Evolutionary conservation across 2,113 vertebrate genomes (phyloP), one percentile per base, ranked within the genome.

Genomic region (Prietella phreatophila): DNA sequence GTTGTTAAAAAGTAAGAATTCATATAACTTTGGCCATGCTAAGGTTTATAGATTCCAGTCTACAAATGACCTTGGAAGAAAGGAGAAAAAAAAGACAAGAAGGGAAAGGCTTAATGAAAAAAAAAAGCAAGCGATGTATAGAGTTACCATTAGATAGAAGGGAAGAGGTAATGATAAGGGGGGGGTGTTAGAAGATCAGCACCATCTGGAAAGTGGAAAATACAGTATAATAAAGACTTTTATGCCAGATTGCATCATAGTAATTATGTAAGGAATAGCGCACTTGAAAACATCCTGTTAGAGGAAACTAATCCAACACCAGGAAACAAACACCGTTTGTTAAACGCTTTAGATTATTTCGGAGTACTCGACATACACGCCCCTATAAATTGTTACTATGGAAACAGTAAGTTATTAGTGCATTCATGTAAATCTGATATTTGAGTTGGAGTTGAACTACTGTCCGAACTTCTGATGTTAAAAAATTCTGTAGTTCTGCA

Each of bases 11-110:
- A 93, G 90, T 91, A 94, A 94, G 94, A 95, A 95, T 95, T 95
- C 95, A 94, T 94, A 96, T 95, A 95, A 95, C 94, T 94, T 95
- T 94, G 92, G 92, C 93, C 92, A 94, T 93, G 94, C 91, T 93
- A 91, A 94, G 92, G 92, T 95, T 95, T 95, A 96, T 95, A 94
- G 94, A 94, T 95, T 95, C 93, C 94, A 94, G 93, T 93, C 94
- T 94, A 94, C 83, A 89, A 87, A 93, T 93, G 94, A 95, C 95
- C 95, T 96, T 95, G 94, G 92, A 93, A 88, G 91, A 14, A 87
- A 60, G 79, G n/a, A 56, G 22, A 47, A 47, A 78, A 39, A 86
- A 60, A 86, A 89, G 84, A 25, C 20, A 89, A 91, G 88, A 73
- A 91, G 86, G 89, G 87, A 90, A 86, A 84, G 89, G 22, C 56